Base-by-base conservation (phyloP, 2,888 invertebrate species). In the Ceriagrion tenellum region DNA sequence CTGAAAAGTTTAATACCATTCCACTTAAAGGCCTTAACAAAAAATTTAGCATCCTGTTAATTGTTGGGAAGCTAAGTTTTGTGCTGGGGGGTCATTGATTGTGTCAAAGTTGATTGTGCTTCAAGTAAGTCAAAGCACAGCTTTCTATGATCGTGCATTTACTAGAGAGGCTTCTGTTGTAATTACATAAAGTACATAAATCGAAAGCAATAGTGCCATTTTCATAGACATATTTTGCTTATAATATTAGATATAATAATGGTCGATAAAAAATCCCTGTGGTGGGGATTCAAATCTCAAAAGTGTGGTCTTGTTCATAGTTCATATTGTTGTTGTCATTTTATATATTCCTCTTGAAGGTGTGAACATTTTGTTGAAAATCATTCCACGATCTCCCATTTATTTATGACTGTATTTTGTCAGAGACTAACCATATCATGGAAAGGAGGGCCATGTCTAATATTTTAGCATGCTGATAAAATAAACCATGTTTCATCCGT, bases 171-270 rank as follows among this genome's bases (percentile, higher is more conserved):
- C 40, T 93, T 63, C 63, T 47, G 93, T 93, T 93, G 35, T 93
- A 55, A 35, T 59, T 91, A 69, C 47, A 59, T 16, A n/a, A n/a
- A n/a, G n/a, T n/a, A n/a, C n/a, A 23, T 40, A 40, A 93, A 35
- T 93, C 93, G 35, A 63, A 93, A 93, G 93, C 93, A 93, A 69
- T 93, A 93, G 93, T 93, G 40, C 93, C 59, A 93, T 63, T 93
- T 47, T 47, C 40, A 93, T 93, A 93, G 59, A 69, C 35, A 93
- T 40, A 93, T 40, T 35, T 93, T 93, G 69, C 69, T 35, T 69
- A 47, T 93, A 93, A 63, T 93, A 93, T 40, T 93, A 93, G 63
- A 35, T 81, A 20, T 69, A 8, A 63, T 69, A 93, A 63, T 63
- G 63, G 47, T 40, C 93, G 35, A 40, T 16, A 69, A 3, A 59